Evolutionary conservation across 2,797 vertebrate genomes (phyloP).

Genomic region (Spinibarbus caldwelli): DNA sequence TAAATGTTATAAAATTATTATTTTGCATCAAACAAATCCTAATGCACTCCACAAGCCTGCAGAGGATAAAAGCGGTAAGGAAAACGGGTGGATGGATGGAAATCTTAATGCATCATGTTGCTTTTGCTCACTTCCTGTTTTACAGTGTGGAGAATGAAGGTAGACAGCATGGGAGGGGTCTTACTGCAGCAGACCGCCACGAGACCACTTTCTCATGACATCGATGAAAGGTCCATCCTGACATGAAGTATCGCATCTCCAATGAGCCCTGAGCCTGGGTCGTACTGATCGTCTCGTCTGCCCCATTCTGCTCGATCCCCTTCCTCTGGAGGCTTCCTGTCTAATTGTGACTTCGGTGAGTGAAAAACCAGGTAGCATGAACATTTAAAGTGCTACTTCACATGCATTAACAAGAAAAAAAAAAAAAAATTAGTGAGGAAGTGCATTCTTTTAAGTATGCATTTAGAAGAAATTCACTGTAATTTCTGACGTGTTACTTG

Average conservation of each 20-base stretch:
- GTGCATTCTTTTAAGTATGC: neutral
- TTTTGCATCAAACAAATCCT: neutral
- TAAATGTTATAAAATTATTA: neutral
- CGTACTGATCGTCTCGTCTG: constrained; percentile 34
- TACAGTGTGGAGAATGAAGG: neutral
- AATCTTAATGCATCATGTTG: neutral
- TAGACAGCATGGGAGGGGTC: constrained; percentile 45
- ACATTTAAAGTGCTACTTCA: constrained; percentile 19
- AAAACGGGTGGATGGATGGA: neutral
- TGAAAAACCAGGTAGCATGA: constrained; percentile 58
- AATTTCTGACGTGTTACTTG: neutral
- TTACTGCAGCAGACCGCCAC: constrained; percentile 41
- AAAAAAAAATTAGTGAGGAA: neutral
- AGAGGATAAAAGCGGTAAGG: neutral
- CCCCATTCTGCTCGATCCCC: constrained; percentile 13
- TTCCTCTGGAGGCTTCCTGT: constrained; percentile 57
- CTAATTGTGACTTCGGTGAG: constrained; percentile 58
- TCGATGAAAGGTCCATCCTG: constrained; percentile 61
- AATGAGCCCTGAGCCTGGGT: constrained; percentile 43
- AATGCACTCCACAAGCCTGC: neutral
- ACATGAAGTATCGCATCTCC: constrained; percentile 54
- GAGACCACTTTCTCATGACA: constrained; percentile 58
- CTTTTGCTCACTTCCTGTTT: constrained; percentile 6
- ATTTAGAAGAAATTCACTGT: neutral
- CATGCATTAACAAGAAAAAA: neutral